Evolutionary conservation across 2,888 invertebrate species (phyloP), one percentile per base, ranked within the genome.

Genomic region (Frankliniella intonsa): DNA sequence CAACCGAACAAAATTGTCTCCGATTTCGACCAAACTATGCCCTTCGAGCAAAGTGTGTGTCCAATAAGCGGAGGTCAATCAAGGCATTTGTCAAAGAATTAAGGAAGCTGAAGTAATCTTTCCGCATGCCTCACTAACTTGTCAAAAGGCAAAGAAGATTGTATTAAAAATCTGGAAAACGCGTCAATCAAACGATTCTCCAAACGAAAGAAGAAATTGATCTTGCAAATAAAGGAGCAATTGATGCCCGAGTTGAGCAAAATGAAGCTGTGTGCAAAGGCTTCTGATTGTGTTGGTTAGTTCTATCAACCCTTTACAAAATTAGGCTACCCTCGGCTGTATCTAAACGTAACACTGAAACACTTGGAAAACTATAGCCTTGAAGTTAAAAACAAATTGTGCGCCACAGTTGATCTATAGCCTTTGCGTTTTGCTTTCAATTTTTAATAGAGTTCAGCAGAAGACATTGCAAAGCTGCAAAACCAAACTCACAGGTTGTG

Each of bases 11-110:
- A n/a, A n/a, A n/a, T n/a, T n/a, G n/a, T n/a, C n/a, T n/a, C n/a
- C n/a, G n/a, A 91, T 98, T 76, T 97, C 97, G 0, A 97, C 98
- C 0, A 83, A 98, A 98, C 85, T 99, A 99, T 88, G 98, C 98
- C 0, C 92, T 95, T 88, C 90, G 97, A 50, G 98, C 98, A 0
- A 96, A 97, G 88, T 96, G 97, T 87, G 98, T 99, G 83, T 95
- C 93, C 82, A 92, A 92, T 86, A 93, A 94, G 85, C 98, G 0
- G 97, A 97, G 87, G 91, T 97, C n/a, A 96, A 97, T 89, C 96
- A 96, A 88, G 0, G 12, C 10, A 25, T 76, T 22, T 9, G 12
- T 76, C 12, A 12, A 1, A 8, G 9, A 12, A 76, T 25, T 10
- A 76, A 76, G 25, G 12, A 22, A 76, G 12, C 25, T 76, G 69